Evolutionary conservation across 2,797 vertebrate genomes (phyloP).

Genomic region (Morus bassanus): DNA sequence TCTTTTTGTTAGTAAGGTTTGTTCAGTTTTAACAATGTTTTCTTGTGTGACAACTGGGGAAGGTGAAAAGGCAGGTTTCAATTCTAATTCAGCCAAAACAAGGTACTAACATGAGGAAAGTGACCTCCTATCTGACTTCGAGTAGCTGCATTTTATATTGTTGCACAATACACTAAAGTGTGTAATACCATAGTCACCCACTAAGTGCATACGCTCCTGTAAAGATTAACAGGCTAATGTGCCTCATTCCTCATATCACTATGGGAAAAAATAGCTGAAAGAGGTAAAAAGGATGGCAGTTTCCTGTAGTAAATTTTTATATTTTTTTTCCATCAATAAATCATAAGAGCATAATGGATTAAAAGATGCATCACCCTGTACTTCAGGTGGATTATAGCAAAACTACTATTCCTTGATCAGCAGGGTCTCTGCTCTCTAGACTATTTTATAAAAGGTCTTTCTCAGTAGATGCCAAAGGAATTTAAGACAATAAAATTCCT

Average conservation of each 20-base stretch:
- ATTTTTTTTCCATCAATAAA: neutral
- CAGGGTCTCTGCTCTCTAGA: neutral
- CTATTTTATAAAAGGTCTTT: neutral
- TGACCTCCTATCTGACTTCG: neutral
- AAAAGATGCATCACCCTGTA: neutral
- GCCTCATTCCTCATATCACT: neutral
- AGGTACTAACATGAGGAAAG: neutral
- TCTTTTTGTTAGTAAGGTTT: neutral
- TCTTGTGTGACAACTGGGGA: neutral
- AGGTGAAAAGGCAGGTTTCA: neutral
- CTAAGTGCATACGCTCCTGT: neutral
- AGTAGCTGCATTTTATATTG: neutral
- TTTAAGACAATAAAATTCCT: neutral
- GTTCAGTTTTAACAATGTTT: neutral
- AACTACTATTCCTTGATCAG: neutral
- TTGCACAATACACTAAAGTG: neutral
- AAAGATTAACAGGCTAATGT: neutral
- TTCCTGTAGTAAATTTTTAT: neutral
- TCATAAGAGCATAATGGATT: neutral
- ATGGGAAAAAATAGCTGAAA: neutral
- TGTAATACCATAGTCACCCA: rapidly evolving
- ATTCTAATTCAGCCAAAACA: neutral
- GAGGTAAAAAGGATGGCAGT: neutral
- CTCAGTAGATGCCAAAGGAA: neutral
- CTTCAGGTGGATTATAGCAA: neutral